Conservation (phyloP, 2,888 invertebrate genomes). For the Stramonita haemastoma region DNA sequence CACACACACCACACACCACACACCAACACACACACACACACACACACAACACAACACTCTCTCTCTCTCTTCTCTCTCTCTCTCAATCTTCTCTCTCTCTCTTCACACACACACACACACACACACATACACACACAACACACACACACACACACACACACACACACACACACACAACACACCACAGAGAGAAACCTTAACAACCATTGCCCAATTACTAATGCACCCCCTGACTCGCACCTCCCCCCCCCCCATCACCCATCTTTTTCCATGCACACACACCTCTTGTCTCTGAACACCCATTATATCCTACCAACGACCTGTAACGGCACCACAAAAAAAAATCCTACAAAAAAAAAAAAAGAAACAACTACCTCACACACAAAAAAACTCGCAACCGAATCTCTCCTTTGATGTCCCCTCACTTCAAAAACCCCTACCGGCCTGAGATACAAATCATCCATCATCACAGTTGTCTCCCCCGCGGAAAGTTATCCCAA, state of each 20-base stretch:
- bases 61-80: no score
- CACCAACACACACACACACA: not conserved
- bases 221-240: not conserved
- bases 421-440: not conserved
- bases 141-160: not conserved
- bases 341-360: not conserved
- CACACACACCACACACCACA: no score
- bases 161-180: not conserved
- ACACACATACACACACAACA: no score
- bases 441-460: conserved; percentile 9
- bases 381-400: no score
- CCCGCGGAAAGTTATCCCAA: not conserved
- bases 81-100: no score
- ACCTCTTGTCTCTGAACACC: no score
- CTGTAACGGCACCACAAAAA: not conserved
- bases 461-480: not conserved
- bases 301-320: no score
- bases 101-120: no score
- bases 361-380: no score
- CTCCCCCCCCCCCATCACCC: not conserved
- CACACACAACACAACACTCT: no score
- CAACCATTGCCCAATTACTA: no score
- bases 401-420: not conserved
- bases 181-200: no score
- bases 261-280: not conserved